Evolutionary conservation across 2,797 vertebrate genomes (phyloP).

Genomic region (Acrocephalus scirpaceus): DNA sequence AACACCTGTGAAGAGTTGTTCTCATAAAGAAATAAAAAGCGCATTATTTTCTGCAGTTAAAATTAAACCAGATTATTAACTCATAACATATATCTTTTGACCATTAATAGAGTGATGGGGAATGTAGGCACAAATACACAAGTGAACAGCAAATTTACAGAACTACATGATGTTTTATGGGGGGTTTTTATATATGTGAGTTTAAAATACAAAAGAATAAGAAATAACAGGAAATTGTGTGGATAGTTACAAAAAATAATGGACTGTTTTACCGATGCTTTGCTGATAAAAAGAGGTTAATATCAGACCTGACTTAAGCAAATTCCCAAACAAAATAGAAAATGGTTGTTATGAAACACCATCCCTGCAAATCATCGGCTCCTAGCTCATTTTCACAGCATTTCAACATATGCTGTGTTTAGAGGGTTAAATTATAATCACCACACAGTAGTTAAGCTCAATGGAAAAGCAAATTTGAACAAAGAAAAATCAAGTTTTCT

Average conservation of each 20-base stretch:
- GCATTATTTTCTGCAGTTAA: not conserved
- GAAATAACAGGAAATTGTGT: not conserved
- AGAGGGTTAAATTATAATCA: conserved; percentile 24
- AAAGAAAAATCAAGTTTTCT: conserved; percentile 18
- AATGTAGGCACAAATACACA: not conserved
- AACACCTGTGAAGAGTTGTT: not conserved
- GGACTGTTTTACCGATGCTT: not conserved
- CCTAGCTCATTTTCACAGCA: not conserved
- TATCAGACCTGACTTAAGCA: not conserved
- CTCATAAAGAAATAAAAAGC: not conserved
- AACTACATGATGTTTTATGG: rapidly evolving
- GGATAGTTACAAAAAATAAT: not conserved
- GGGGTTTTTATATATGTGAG: not conserved
- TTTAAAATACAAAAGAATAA: not conserved
- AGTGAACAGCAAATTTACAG: not conserved
- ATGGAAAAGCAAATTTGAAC: conserved; percentile 19
- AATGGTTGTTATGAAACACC: not conserved
- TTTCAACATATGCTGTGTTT: not conserved
- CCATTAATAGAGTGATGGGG: not conserved
- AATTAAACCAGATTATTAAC: not conserved
- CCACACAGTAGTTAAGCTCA: not conserved
- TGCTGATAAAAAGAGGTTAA: not conserved
- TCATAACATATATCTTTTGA: not conserved
- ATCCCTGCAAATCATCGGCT: not conserved
- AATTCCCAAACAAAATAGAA: not conserved